These are phyloP conservation scores for Drosophila repleta DNA, from an alignment of 1,140 invertebrate species.

Conservation along the genomic window DNA sequence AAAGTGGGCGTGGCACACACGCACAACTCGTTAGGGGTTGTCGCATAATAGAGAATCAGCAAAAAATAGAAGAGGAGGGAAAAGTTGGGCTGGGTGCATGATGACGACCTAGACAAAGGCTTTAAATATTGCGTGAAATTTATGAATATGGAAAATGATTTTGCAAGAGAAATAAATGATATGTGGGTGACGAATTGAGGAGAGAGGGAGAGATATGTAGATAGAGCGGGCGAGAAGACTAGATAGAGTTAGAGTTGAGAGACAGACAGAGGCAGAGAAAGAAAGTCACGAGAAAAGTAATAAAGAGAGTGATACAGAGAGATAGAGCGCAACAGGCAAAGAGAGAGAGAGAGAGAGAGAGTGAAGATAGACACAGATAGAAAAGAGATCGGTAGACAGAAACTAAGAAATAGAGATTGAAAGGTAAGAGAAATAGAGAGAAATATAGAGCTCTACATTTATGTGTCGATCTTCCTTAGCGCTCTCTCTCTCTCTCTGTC, in stretches of 20 bases:
- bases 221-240: neutral
- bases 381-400: too few relatives aligned
- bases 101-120: neutral
- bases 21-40: constrained; percentile 64
- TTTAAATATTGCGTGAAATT: constrained; percentile 35
- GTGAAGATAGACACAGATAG: too few relatives aligned
- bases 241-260: neutral
- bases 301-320: neutral
- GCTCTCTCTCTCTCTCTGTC: too few relatives aligned
- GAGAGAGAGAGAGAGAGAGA: too few relatives aligned
- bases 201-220: neutral
- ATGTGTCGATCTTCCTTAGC: too few relatives aligned
- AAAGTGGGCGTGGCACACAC: constrained; percentile 68
- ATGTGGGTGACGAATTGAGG: neutral
- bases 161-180: neutral
- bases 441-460: too few relatives aligned
- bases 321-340: too few relatives aligned
- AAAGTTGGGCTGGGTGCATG: neutral
- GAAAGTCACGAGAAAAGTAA: neutral
- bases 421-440: too few relatives aligned
- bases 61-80: neutral
- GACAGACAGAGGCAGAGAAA: neutral
- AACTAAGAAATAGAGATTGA: too few relatives aligned
- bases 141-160: constrained; percentile 27
- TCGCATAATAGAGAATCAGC: constrained; percentile 5